Percentiles rank a stretch among this genome's conserved stretches.
These are phyloP conservation scores for Bombus confusus DNA, from an alignment of 1,140 invertebrate genomes.

Conservation along the genomic window DNA sequence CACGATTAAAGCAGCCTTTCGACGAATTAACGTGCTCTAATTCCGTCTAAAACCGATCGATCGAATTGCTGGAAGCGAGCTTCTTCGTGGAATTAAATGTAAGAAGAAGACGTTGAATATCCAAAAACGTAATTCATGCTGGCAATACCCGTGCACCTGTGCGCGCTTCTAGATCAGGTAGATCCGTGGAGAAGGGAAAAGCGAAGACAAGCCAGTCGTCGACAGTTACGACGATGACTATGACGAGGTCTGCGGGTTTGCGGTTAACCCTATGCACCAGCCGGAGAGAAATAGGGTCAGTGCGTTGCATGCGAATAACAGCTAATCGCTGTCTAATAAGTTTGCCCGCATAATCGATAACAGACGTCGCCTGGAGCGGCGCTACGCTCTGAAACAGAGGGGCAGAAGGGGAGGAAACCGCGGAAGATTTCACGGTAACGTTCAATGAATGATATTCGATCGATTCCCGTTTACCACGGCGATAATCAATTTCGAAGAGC, in stretches of 20 bases:
- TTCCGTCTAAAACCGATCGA: neutral
- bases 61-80: neutral
- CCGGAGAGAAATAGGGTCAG: slow-evolving; percentile 69
- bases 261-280: slow-evolving; percentile 63
- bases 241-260: slow-evolving; percentile 66
- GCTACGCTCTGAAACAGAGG: neutral
- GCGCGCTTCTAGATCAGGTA: slow-evolving; percentile 49
- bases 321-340: slow-evolving; percentile 72
- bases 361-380: slow-evolving; percentile 56
- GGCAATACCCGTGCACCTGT: slow-evolving; percentile 34
- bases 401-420: neutral
- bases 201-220: slow-evolving; percentile 48
- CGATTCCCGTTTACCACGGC: neutral
- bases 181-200: neutral
- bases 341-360: slow-evolving; percentile 71
- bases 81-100: neutral
- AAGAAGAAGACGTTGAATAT: neutral
- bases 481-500: slow-evolving; percentile 1
- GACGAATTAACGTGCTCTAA: neutral
- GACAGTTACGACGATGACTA: slow-evolving; percentile 51
- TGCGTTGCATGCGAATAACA: slow-evolving; percentile 70
- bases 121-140: neutral
- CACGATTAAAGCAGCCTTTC: too few relatives aligned
- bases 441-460: slow-evolving; percentile 51
- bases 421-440: slow-evolving; percentile 48